A percentile compares a stretch with the other conserved stretches of the same genome.
Evolutionary conservation across 2,888 invertebrate genomes (phyloP).

Genomic region (Bembecia ichneumoniformis): DNA sequence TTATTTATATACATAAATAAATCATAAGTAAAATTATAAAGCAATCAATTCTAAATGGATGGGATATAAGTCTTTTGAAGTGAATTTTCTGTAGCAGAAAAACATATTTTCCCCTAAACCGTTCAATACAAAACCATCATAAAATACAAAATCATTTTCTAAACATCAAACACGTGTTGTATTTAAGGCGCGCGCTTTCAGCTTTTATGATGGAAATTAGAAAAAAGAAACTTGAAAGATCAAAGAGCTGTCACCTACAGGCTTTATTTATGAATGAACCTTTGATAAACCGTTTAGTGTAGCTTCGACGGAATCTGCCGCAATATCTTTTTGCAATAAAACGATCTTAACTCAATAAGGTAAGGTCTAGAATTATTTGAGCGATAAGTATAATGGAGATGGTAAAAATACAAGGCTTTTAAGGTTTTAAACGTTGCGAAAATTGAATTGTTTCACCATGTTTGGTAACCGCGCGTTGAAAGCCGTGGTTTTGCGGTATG

Average conservation of each 20-base stretch:
- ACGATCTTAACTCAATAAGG: background rate
- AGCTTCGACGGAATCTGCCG: conserved; percentile 9
- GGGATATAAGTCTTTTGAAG: too few species aligned
- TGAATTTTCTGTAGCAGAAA: too few species aligned
- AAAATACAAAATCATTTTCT: conserved; percentile 14
- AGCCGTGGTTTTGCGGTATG: conserved; percentile 19
- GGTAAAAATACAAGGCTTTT: conserved; percentile 21
- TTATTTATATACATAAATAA: too few species aligned
- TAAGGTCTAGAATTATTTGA: background rate
- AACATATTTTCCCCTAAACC: background rate
- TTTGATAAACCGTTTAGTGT: conserved; percentile 20
- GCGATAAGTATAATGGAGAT: background rate
- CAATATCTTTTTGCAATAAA: background rate
- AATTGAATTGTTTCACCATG: conserved; percentile 37
- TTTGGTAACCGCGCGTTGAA: conserved; percentile 18
- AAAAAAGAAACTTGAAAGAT: conserved; percentile 26
- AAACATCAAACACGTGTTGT: conserved; percentile 23
- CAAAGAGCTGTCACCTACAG: conserved; percentile 32
- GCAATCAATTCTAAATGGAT: too few species aligned
- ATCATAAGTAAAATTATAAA: too few species aligned
- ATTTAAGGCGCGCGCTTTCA: conserved; percentile 13
- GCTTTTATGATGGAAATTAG: conserved; percentile 17
- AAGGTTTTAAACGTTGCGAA: conserved; percentile 31
- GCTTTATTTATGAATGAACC: conserved; percentile 26
- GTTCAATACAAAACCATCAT: background rate